These are phyloP conservation scores for Escarpia spicata DNA, from an alignment of 2,888 invertebrate genomes.

Conservation along the genomic window DNA sequence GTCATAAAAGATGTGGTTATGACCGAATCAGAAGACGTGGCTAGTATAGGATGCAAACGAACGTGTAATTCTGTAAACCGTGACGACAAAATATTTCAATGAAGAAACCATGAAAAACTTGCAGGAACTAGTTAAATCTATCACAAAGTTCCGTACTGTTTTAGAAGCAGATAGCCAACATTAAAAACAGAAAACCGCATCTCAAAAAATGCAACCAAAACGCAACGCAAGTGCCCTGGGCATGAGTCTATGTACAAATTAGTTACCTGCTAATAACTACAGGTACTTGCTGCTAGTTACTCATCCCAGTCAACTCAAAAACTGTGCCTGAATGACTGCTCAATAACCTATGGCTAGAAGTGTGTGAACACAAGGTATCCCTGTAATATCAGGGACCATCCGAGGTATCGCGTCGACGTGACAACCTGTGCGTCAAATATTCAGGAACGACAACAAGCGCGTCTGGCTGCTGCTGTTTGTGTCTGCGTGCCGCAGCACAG, in stretches of 20 bases:
- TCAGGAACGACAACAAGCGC: background rate
- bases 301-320: background rate
- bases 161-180: background rate
- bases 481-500: background rate
- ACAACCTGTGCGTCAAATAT: background rate
- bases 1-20: background rate
- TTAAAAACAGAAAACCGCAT: constrained; percentile 4
- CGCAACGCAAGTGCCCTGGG: background rate
- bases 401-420: background rate
- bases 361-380: background rate
- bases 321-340: background rate
- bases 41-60: background rate
- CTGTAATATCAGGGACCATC: background rate
- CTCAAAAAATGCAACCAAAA: background rate
- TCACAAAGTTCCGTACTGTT: background rate
- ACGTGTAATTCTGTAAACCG: background rate
- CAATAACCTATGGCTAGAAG: background rate
- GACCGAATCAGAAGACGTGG: background rate
- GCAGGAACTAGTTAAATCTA: background rate
- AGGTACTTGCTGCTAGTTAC: background rate
- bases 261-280: background rate
- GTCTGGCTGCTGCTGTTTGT: background rate
- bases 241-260: background rate
- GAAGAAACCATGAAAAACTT: background rate
- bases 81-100: background rate